Conservation (phyloP, 2,113 vertebrate species). For the Syngnathus scovelli region DNA sequence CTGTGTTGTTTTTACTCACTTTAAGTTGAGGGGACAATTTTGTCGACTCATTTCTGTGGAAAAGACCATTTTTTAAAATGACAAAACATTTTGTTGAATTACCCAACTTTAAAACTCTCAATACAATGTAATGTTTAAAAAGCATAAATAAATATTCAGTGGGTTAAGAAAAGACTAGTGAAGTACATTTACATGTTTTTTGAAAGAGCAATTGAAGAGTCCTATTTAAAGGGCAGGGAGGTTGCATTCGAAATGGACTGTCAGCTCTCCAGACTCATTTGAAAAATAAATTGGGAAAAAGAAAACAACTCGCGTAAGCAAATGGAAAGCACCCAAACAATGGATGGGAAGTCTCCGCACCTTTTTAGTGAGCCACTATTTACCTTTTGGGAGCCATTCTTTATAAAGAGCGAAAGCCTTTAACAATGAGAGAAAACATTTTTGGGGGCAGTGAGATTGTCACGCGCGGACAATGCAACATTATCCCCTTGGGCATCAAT, state of each 20-base stretch:
- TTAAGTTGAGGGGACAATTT: too few species aligned
- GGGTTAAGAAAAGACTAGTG: too few species aligned
- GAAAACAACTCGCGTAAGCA: neutral
- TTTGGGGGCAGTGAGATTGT: slow-evolving; percentile 63
- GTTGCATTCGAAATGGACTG: too few species aligned
- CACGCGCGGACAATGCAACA: slow-evolving; percentile 64
- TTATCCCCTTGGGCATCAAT: slow-evolving; percentile 70
- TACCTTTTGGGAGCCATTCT: slow-evolving; percentile 50
- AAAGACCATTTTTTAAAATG: too few species aligned
- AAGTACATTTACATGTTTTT: too few species aligned
- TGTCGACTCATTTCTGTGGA: too few species aligned
- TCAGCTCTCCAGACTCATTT: neutral
- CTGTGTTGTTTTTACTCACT: too few species aligned
- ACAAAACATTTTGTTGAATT: too few species aligned
- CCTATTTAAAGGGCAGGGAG: neutral
- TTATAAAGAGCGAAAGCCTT: slow-evolving; percentile 41
- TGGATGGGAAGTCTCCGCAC: slow-evolving; percentile 47
- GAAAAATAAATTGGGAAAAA: neutral
- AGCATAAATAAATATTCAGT: neutral
- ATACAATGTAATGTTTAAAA: neutral
- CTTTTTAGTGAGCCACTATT: slow-evolving; percentile 38
- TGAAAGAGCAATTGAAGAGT: too few species aligned
- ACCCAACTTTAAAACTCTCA: neutral
- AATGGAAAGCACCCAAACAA: slow-evolving; percentile 30
- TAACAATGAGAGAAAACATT: slow-evolving; percentile 67